A percentile compares a stretch with the other conserved stretches of the same genome.
Conservation (phyloP, 1,140 invertebrate genomes). For the Drosophila baimaii region DNA sequence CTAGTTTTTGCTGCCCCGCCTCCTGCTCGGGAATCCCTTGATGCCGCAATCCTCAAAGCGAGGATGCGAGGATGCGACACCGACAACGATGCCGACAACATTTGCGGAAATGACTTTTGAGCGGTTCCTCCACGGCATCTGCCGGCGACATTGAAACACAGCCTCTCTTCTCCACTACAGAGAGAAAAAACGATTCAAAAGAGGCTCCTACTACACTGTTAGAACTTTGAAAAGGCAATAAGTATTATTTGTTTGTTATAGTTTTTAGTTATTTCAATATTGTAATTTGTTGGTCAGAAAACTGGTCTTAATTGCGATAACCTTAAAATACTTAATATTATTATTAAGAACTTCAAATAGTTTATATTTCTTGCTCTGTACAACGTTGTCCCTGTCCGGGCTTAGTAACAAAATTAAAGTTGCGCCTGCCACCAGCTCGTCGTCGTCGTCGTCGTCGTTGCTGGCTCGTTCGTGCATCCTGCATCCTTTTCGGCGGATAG, state of each 20-base stretch:
- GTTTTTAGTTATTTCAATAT: too few species aligned
- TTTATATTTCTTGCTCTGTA: neutral
- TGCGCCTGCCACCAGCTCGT: conserved; percentile 56
- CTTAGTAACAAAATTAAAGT: conserved; percentile 81
- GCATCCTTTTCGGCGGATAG: conserved; percentile 43
- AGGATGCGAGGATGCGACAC: conserved; percentile 51
- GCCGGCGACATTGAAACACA: conserved; percentile 28
- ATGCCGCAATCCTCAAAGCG: conserved; percentile 32
- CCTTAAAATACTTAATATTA: too few species aligned
- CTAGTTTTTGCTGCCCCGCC: conserved; percentile 70
- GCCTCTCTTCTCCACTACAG: neutral
- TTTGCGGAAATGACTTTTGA: conserved; percentile 81
- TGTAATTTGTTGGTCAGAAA: too few species aligned
- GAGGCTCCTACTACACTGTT: fast-evolving
- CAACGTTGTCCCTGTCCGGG: conserved; percentile 23
- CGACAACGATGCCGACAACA: conserved; percentile 67
- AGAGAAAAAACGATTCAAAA: neutral
- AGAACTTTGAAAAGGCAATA: neutral
- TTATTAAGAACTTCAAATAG: too few species aligned
- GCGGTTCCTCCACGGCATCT: conserved; percentile 69
- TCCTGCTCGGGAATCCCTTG: conserved; percentile 19
- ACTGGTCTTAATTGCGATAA: too few species aligned
- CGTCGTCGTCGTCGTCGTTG: conserved; percentile 15
- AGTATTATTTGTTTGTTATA: too few species aligned
- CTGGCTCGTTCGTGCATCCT: conserved; percentile 33